Evolutionary conservation across 2,113 vertebrate species (phyloP).

Genomic region (Leucosticte australis): DNA sequence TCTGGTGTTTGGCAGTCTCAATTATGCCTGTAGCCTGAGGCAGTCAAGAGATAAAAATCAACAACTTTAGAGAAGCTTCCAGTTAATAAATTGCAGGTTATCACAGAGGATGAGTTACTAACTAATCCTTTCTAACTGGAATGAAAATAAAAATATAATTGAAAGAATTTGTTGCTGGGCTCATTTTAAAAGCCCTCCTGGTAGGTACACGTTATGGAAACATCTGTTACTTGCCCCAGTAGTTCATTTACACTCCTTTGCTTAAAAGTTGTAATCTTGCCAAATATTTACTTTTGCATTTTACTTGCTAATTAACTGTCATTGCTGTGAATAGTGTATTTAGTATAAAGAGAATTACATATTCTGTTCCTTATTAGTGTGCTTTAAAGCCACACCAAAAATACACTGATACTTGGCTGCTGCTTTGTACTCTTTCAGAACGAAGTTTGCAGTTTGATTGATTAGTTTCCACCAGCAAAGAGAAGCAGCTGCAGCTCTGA

Average conservation of each 20-base stretch:
- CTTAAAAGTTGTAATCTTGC: slow-evolving; percentile 47
- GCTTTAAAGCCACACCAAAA: slow-evolving; percentile 47
- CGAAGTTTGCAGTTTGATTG: slow-evolving; percentile 59
- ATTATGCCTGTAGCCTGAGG: neutral
- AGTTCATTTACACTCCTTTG: neutral
- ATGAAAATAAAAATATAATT: neutral
- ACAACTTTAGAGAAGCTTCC: neutral
- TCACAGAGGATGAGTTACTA: neutral
- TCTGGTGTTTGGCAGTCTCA: neutral
- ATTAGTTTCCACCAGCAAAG: slow-evolving; percentile 57
- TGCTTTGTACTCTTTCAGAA: slow-evolving; percentile 55
- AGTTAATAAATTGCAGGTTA: slow-evolving; percentile 23
- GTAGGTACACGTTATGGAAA: neutral
- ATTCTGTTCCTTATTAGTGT: slow-evolving; percentile 35
- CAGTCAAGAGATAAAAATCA: neutral
- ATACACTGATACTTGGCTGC: slow-evolving; percentile 45
- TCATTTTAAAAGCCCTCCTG: neutral
- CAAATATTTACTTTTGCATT: slow-evolving; percentile 62
- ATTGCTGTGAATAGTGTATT: slow-evolving; percentile 30
- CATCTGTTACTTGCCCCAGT: neutral
- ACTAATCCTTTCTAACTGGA: neutral
- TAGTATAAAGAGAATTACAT: slow-evolving; percentile 43
- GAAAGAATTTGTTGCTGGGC: neutral
- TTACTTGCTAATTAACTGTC: slow-evolving; percentile 45
- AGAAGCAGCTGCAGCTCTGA: slow-evolving; percentile 63